Base-by-base conservation (phyloP, 2,888 invertebrate species). In the Macaria notata region DNA sequence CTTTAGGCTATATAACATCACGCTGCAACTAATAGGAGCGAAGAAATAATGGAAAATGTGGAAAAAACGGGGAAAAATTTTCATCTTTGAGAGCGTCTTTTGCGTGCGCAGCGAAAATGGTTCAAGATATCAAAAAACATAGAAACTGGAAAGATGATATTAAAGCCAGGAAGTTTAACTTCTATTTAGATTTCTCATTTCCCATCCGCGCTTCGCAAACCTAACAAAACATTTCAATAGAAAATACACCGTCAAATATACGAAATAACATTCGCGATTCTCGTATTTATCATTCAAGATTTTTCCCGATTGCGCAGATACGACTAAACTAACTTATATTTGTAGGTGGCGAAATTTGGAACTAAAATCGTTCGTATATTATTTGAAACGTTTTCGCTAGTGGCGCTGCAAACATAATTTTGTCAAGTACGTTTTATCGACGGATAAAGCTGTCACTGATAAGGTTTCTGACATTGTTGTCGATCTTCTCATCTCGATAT, bases 401-500 rank as follows among this genome's bases (percentile, higher is more conserved):
- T 36, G 33, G 33, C 33, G 33, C 7, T 36, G 5, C 33, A 6
- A 36, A 36, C 33, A 7, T 36, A 36, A 6, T 4, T 36, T 36
- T 4, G 33, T 36, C 33, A 7, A 6, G 0, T 1, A 36, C 4
- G 3, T 36, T 36, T 36, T 53, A 57, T 53, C 53, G 44, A 29
- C 39, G 31, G 59, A 59, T 54, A 54, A 59, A 41, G 9, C 39
- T 48, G 51, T 51, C 54, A 39, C 19, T 39, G 47, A 53, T 59
- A 59, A 52, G 57, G 46, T 30, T 46, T 52, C 57, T 54, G 41
- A 42, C 57, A 49, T 42, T 58, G 46, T 46, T 19, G 42, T 41
- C 42, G 50, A 59, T 54, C 54, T 59, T 39, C 47, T 59, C 58
- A 58, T 50, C 58, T 54, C 39, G 29, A 8, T 49, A 49, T 52